phyloP scores from a whole-genome alignment of 2,888 invertebrate genomes.

The Cryptus viduatorius region DNA sequence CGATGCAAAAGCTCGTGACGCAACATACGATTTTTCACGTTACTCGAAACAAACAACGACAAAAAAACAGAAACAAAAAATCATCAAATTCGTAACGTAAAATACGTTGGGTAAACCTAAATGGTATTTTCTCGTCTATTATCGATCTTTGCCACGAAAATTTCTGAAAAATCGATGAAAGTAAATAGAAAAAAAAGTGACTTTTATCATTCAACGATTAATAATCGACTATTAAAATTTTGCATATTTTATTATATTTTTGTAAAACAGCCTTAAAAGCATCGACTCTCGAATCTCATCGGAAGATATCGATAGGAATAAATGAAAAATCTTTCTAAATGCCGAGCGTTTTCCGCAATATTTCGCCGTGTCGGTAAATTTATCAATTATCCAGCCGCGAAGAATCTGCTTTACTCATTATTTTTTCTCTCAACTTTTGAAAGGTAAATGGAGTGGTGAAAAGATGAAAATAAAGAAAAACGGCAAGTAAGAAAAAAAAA shows the following conservation, averaged over 20 bases:
- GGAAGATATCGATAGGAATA: background rate
- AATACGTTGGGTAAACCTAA: background rate
- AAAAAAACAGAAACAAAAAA: conserved; percentile 20
- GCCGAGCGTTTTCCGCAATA: background rate
- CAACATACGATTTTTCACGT: conserved; percentile 56
- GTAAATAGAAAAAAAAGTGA: background rate
- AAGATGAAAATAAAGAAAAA: conserved; percentile 9
- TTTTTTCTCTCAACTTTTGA: conserved; percentile 55
- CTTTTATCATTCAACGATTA: conserved; percentile 62
- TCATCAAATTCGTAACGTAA: background rate
- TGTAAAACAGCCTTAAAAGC: no score
- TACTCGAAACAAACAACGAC: conserved; percentile 30
- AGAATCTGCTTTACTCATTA: conserved; percentile 18
- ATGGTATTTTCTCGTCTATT: conserved; percentile 46
- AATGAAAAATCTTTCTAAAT: background rate
- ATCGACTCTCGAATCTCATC: background rate
- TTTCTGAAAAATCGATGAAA: background rate
- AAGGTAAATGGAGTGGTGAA: conserved; percentile 66
- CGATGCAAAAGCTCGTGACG: conserved; percentile 67
- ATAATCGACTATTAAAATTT: conserved; percentile 18
- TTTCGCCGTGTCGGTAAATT: background rate
- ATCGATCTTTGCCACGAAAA: conserved; percentile 48
- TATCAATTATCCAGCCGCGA: background rate
- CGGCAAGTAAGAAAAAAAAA: conserved; percentile 21
- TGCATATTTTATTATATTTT: no score